phyloP scores from a whole-genome alignment of 2,797 vertebrate genomes.

The Pterois miles region DNA sequence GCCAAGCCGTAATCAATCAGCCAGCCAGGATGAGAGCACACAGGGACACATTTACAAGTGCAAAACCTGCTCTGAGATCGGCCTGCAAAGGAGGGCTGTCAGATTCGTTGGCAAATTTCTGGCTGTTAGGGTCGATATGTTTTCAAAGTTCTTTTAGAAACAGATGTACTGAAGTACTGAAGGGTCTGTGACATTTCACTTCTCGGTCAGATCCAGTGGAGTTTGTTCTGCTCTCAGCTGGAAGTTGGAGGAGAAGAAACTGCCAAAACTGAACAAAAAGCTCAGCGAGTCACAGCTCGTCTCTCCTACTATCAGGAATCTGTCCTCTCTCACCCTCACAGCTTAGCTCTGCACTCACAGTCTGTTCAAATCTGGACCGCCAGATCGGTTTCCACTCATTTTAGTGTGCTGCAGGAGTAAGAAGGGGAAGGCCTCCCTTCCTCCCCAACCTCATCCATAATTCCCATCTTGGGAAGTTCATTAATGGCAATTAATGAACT shows the following conservation, averaged over 20 bases:
- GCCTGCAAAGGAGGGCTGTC: constrained; percentile 1
- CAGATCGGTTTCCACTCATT: constrained; percentile 3
- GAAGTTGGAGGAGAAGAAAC: constrained; percentile 16
- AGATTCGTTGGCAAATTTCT: background rate
- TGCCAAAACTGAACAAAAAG: constrained; percentile 9
- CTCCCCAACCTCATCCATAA: constrained; percentile 65
- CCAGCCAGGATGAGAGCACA: constrained; percentile 8
- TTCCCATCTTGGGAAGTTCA: constrained; percentile 55
- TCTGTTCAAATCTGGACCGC: constrained; percentile 17
- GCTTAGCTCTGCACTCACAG: background rate
- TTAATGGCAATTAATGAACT: too few relatives aligned
- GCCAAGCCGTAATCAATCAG: constrained; percentile 23
- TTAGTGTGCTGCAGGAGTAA: too few relatives aligned
- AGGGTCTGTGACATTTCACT: constrained; percentile 22
- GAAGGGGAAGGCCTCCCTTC: constrained; percentile 46
- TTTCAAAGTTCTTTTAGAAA: constrained; percentile 5
- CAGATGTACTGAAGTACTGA: background rate
- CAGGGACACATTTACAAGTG: constrained; percentile 13
- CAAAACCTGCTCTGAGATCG: constrained; percentile 13
- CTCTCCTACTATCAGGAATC: constrained; percentile 9
- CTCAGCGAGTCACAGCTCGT: constrained; percentile 6
- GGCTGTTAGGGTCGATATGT: background rate
- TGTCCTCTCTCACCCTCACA: constrained; percentile 5
- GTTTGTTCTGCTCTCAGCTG: constrained; percentile 31
- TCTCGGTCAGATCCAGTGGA: constrained; percentile 26